Evolutionary conservation across 92 coral and sea anemone species (phyloP).

Genomic region (Nematostella vectensis): DNA sequence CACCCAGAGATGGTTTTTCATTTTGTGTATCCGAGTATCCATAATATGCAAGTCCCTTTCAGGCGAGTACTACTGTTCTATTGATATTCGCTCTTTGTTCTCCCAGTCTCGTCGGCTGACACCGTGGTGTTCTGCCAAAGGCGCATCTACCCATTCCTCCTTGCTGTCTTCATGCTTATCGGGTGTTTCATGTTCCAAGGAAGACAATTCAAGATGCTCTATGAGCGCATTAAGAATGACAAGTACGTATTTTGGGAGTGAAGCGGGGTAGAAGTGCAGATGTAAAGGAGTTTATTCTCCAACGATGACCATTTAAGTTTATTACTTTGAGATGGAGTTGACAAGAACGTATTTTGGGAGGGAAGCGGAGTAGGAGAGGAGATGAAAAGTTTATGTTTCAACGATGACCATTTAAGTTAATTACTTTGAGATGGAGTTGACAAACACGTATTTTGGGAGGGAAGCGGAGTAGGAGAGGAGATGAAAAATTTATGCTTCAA

Average conservation of each 20-base stretch:
- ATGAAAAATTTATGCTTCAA: too few relatives aligned
- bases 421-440: not conserved
- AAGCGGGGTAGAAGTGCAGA: too few relatives aligned
- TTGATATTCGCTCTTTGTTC: conserved; percentile 6
- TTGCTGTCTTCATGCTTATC: conserved; percentile 67
- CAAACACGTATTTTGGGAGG: too few relatives aligned
- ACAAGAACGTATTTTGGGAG: too few relatives aligned
- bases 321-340: not conserved
- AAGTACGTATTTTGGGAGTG: too few relatives aligned
- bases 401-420: not conserved
- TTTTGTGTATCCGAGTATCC: too few relatives aligned
- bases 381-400: not conserved
- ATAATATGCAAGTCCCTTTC: too few relatives aligned
- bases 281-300: not conserved
- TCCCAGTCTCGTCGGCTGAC: conserved; percentile 81
- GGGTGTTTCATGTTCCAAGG: conserved; percentile 86
- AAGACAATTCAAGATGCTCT: conserved; percentile 78
- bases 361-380: too few relatives aligned
- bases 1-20: too few relatives aligned
- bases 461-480: too few relatives aligned
- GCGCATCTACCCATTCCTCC: conserved; percentile 90
- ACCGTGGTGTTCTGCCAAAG: conserved; percentile 77
- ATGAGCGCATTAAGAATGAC: conserved; percentile 95
- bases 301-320: not conserved
- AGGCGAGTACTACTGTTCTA: too few relatives aligned